phyloP scores from a whole-genome alignment of 1,140 invertebrate species.

The Calliopsis andreniformis region DNA sequence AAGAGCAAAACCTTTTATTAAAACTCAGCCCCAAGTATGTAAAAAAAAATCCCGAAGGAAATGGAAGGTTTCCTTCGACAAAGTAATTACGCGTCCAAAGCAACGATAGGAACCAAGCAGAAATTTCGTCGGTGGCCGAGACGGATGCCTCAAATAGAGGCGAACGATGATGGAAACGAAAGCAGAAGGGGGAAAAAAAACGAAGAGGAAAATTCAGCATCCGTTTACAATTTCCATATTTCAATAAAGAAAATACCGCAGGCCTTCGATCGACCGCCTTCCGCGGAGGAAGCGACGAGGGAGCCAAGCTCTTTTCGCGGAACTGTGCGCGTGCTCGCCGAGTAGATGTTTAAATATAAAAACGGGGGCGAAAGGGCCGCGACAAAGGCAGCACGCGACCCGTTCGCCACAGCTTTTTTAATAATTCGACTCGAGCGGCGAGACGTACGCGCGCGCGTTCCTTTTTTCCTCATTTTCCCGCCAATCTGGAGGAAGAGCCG shows the following conservation, averaged over 20 bases:
- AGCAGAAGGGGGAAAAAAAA: too few species aligned
- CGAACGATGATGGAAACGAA: background rate
- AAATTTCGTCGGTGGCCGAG: background rate
- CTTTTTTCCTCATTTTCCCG: background rate
- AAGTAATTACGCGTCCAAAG: background rate
- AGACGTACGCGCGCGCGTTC: background rate
- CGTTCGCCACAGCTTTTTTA: background rate
- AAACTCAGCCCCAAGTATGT: too few species aligned
- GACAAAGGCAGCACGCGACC: slow-evolving; percentile 15
- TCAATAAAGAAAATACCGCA: slow-evolving; percentile 21
- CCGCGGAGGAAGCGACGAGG: background rate
- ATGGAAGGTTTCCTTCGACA: background rate
- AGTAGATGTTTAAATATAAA: slow-evolving; percentile 15
- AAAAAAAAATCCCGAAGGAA: too few species aligned
- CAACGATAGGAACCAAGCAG: background rate
- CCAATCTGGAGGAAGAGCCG: background rate
- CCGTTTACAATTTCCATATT: background rate
- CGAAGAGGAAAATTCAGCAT: background rate
- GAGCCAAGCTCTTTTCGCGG: too few species aligned
- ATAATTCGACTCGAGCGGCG: slow-evolving; percentile 14
- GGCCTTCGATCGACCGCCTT: background rate
- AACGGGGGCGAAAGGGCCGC: background rate
- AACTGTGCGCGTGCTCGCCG: background rate
- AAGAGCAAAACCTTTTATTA: too few species aligned
- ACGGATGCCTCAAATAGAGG: background rate